Percentiles rank a stretch among this genome's conserved stretches.
Conservation (phyloP, 2,888 invertebrate species). For the Nomada fabriciana region DNA sequence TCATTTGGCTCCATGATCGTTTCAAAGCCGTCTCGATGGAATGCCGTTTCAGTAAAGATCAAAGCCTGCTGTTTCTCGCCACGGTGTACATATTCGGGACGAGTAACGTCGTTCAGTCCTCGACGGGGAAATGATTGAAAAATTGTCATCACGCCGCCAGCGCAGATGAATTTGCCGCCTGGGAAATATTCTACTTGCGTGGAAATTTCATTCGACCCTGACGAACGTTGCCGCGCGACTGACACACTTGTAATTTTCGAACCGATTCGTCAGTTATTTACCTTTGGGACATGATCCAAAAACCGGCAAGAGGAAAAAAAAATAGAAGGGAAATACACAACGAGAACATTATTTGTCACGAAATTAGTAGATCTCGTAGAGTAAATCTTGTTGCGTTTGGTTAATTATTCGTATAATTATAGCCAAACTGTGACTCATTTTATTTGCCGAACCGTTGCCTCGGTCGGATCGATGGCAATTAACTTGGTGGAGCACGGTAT, state of each 20-base stretch:
- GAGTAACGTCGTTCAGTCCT: neutral
- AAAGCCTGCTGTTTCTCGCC: neutral
- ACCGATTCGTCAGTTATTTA: neutral
- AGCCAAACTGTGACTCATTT: neutral
- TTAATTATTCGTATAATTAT: conserved; percentile 24
- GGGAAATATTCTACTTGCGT: conserved; percentile 28
- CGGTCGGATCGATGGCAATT: conserved; percentile 18
- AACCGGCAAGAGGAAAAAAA: no score
- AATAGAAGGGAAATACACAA: neutral
- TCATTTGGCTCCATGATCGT: neutral
- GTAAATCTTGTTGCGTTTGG: neutral
- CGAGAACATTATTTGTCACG: neutral
- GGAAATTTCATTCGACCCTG: conserved; percentile 8
- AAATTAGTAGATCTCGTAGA: neutral
- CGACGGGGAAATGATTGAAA: conserved; percentile 33
- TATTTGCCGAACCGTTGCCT: neutral
- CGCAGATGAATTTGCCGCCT: conserved; percentile 15
- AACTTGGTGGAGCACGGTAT: neutral
- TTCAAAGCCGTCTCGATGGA: neutral
- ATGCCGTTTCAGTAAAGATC: neutral
- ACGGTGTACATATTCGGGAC: neutral
- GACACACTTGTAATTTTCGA: conserved; percentile 17
- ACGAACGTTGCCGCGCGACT: neutral
- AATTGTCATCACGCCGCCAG: neutral
- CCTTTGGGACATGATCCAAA: no score